Evolutionary conservation across 1,140 invertebrate species (phyloP).

Genomic region (Oreohelix idahoensis): DNA sequence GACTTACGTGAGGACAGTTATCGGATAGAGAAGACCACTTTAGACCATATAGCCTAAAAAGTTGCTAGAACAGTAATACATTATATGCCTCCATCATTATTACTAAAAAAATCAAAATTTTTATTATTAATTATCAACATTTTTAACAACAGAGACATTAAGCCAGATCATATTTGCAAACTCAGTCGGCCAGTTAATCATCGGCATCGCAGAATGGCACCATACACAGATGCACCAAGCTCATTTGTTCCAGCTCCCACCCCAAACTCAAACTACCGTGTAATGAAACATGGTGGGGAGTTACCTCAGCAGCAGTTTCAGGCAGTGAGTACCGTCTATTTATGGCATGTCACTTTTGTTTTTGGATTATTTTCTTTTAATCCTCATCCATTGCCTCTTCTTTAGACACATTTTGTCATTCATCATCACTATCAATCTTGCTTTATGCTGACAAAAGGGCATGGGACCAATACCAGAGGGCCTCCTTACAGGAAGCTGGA

Average conservation of each 20-base stretch:
- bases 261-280: conserved; percentile 52
- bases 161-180: conserved; percentile 54
- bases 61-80: too few relatives aligned
- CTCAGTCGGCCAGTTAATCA: conserved; percentile 54
- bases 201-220: conserved; percentile 34
- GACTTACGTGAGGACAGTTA: neutral
- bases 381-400: too few relatives aligned
- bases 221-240: conserved; percentile 35
- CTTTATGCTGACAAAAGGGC: too few relatives aligned
- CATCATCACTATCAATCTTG: too few relatives aligned
- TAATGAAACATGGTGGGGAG: conserved; percentile 20
- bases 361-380: neutral
- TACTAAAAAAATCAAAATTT: too few relatives aligned
- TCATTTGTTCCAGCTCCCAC: conserved; percentile 61
- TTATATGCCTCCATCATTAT: too few relatives aligned
- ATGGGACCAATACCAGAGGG: too few relatives aligned
- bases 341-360: neutral
- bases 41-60: neutral
- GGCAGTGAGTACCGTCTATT: neutral
- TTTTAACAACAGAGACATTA: conserved; percentile 48
- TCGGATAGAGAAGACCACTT: neutral
- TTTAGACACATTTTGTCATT: neutral
- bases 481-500: too few relatives aligned
- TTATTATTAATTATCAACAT: too few relatives aligned
- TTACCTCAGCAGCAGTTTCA: neutral